Percentiles rank a stretch among this genome's conserved stretches.
These are phyloP conservation scores for Rhineura floridana DNA, from an alignment of 2,113 vertebrate species.

Conservation along the genomic window DNA sequence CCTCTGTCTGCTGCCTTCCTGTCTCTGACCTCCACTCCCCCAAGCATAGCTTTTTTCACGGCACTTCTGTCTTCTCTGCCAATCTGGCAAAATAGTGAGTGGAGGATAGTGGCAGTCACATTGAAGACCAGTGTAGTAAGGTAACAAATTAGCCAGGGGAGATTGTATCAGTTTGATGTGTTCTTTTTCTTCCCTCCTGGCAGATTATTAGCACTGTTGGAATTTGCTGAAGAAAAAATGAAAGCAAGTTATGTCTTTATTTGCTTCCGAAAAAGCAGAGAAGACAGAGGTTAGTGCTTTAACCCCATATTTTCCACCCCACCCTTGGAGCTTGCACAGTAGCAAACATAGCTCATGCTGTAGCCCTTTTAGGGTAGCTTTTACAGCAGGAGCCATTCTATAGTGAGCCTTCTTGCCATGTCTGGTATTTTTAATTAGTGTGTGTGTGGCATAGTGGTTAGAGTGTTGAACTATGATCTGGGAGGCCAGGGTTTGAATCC, in stretches of 20 bases:
- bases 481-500: too few relatives aligned
- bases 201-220: constrained; percentile 92
- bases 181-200: constrained; percentile 43
- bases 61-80: neutral
- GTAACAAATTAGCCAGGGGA: neutral
- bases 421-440: neutral
- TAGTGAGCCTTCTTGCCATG: neutral
- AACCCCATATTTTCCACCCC: rapidly evolving
- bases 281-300: constrained; percentile 89
- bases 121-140: neutral
- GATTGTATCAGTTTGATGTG: neutral
- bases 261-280: constrained; percentile 95
- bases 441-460: neutral
- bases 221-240: constrained; percentile 96
- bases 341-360: neutral
- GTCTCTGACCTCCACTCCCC: neutral
- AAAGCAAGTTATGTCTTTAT: constrained; percentile 93
- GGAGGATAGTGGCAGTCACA: neutral
- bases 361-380: neutral
- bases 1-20: neutral
- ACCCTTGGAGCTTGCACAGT: rapidly evolving
- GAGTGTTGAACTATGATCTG: too few relatives aligned
- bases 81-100: neutral
- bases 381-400: neutral
- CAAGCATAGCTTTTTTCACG: neutral